Evolutionary conservation across 2,797 vertebrate species (phyloP).

Genomic region (Astyanax mexicanus): DNA sequence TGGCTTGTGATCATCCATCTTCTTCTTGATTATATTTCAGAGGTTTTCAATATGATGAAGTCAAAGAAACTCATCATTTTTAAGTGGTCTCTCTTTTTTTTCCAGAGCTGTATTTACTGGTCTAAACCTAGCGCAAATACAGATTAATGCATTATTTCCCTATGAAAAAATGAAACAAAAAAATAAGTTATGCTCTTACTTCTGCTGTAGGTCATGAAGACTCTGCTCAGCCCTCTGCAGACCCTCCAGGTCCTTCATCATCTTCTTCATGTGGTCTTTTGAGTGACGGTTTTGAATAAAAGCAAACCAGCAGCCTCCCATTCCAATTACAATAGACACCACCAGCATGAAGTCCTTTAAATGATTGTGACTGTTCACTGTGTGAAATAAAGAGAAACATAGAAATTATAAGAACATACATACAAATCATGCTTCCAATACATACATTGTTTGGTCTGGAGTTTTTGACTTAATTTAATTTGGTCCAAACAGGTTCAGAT

Average conservation of each 20-base stretch:
- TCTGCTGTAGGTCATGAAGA: slow-evolving; percentile 95
- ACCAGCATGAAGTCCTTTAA: slow-evolving; percentile 99
- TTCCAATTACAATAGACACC: slow-evolving; percentile 98
- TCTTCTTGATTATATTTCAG: too few relatives aligned
- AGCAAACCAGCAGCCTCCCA: slow-evolving; percentile 99
- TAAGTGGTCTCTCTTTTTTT: too few relatives aligned
- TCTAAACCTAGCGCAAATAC: too few relatives aligned
- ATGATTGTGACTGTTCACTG: slow-evolving; percentile 97
- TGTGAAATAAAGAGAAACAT: slow-evolving; percentile 6
- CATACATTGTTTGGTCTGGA: too few relatives aligned
- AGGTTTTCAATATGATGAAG: too few relatives aligned
- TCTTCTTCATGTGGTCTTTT: slow-evolving; percentile 99
- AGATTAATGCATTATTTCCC: slow-evolving; percentile 3
- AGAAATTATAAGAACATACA: background rate
- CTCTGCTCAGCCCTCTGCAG: slow-evolving; percentile 96
- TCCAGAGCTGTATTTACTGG: too few relatives aligned
- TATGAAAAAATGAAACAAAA: background rate
- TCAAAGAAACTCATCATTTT: too few relatives aligned
- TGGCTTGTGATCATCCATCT: too few relatives aligned
- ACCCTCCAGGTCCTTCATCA: slow-evolving; percentile 98
- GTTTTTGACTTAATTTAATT: too few relatives aligned
- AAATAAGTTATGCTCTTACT: slow-evolving; percentile 79
- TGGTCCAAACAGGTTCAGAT: too few relatives aligned
- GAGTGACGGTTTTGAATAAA: slow-evolving; percentile 99
- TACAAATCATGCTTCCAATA: background rate